Evolutionary conservation across 2,888 invertebrate species (phyloP), one percentile per base, ranked within the genome.

Genomic region (Sminthurides aquaticus): DNA sequence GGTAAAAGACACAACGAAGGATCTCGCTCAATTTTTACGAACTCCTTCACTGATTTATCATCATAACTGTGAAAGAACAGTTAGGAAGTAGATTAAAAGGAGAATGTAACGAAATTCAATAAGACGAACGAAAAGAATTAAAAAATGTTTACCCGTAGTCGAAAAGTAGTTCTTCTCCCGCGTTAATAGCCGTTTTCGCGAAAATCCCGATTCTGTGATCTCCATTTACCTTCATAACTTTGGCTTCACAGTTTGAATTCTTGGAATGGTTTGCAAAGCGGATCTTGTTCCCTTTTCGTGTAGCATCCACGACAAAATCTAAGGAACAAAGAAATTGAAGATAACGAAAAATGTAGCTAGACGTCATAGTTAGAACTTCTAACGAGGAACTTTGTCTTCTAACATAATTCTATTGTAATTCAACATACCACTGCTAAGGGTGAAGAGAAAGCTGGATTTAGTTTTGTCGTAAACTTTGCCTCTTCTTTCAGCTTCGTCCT

Each of bases 181-280:
- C 91, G 77, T 93, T 91, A 71, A 99, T 96, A 63, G 91, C 88
- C 69, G 95, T 84, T 79, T 96, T 97, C 70, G 99, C 98, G 82
- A 98, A 99, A 77, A 99, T 99, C 20, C 98, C 92, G 59, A 92
- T 92, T 75, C 92, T 84, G 77, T 92, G 91, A 79, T 92, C 92
- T 0, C 91, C 92, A 78, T 91, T 92, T 1, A 92, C 92, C 91
- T 91, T 92, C 91, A 92, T 91, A 25, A 98, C 96, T 84, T 97
- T 97, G 54, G 99, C 98, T 80, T 95, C 96, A 81, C 98, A 99
- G 81, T 99, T 99, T 0, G 99, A 98, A 83, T 96, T 96, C 76
- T 96, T 93, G 61, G 97, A 98, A 82, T 99, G 99, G 82, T 99
- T 99, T 60, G 99, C 99, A 81, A 99, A 99, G n/a, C 99, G 86